Base-by-base conservation (phyloP, 1,140 invertebrate genomes). In the Nymphalis io region DNA sequence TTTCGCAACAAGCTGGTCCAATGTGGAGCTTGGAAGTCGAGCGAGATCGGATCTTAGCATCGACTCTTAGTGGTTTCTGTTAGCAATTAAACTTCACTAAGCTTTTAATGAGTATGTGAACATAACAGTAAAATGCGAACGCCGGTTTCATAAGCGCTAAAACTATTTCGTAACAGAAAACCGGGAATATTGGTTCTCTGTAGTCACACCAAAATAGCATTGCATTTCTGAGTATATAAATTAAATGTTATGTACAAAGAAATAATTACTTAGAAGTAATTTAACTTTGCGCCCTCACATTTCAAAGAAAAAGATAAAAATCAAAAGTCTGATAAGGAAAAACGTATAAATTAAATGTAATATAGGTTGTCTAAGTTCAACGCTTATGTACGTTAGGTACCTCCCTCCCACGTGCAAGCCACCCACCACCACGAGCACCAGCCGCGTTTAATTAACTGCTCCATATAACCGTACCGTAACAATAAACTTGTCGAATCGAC, bases 1-100 rank as follows among this genome's bases (percentile, higher is more conserved):
- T 78, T 80, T 75, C 72, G 75, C 74, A 78, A 81, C 70, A 59
- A 74, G 51, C 62, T 6, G 23, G 71, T 77, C 72, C 69, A 71
- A 74, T 67, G 42, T 42, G 33, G n/a, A 13, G 58, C 44, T 67
- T 66, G 58, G 72, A 48, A 44, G 62, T 40, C 58, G 58, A 74
- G 75, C 68, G 60, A 68, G 68, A 69, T 71, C 40, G 44, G 46
- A n/a, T 70, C 51, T 68, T 39, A 60, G 44, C 61, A 51, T 21
- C 53, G 60, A 13, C 13, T 38, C 57, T 76, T 63, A 48, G 55
- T 60, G 57, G 63, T 61, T 66, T 60, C 66, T 23, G 53, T 48
- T 60, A 12, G 38, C 75, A 70, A 75, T 79, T 73, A 72, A 76
- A 59, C 57, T 69, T 69, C 33, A 59, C 33, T 67, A 73, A 74